Conservation (phyloP, 2,888 invertebrate genomes). For the Fragum sueziense region DNA sequence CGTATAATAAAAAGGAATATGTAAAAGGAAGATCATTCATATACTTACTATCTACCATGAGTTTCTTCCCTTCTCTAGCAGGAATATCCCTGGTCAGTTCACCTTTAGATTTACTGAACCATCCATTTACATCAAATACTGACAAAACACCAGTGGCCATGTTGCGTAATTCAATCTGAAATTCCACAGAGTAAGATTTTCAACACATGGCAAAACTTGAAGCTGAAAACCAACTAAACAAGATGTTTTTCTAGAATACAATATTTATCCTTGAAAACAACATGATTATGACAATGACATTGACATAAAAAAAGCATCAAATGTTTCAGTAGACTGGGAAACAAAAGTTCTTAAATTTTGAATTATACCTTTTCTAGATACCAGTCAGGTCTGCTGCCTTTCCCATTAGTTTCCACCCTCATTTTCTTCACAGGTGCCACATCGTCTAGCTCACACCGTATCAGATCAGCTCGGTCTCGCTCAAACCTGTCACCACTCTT, state of each 20-base stretch:
- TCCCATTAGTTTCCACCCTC: slow-evolving; percentile 76
- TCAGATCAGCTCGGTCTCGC: slow-evolving; percentile 76
- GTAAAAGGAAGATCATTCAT: background rate
- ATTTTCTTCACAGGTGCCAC: slow-evolving; percentile 80
- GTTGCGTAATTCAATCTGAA: slow-evolving; percentile 77
- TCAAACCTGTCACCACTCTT: slow-evolving; percentile 81
- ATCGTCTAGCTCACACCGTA: slow-evolving; percentile 81
- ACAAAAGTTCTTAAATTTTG: no score
- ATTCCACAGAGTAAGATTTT: no score
- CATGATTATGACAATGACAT: no score
- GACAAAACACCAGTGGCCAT: slow-evolving; percentile 78
- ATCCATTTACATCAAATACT: slow-evolving; percentile 76
- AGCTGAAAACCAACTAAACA: no score
- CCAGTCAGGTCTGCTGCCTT: slow-evolving; percentile 79
- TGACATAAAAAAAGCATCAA: no score
- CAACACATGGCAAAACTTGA: no score
- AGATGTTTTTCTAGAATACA: no score
- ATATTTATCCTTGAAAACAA: no score
- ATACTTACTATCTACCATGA: slow-evolving; percentile 77
- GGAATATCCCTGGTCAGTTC: slow-evolving; percentile 74
- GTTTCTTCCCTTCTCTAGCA: slow-evolving; percentile 77
- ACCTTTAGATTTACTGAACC: slow-evolving; percentile 77
- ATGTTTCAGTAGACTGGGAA: no score
- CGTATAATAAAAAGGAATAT: no score
- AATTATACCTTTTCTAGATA: slow-evolving; percentile 77